Conservation (phyloP, 1,140 invertebrate genomes). For the Hormaphis cornu region DNA sequence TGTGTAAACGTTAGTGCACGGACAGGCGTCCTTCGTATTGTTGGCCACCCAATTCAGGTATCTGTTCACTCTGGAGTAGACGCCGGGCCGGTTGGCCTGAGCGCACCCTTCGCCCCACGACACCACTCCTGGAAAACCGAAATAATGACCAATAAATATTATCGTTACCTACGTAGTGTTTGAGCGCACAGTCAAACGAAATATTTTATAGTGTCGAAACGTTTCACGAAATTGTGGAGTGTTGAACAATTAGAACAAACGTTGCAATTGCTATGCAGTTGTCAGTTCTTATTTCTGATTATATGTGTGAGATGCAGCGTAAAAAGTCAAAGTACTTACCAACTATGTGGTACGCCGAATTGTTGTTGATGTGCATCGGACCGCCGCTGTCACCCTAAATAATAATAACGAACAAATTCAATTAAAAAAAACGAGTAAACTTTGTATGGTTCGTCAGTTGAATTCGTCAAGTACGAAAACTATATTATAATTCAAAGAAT, state of each 20-base stretch:
- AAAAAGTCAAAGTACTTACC: slow-evolving; percentile 42
- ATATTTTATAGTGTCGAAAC: neutral
- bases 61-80: slow-evolving; percentile 71
- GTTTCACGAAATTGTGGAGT: too few relatives aligned
- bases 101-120: slow-evolving; percentile 76
- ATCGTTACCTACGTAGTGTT: too few relatives aligned
- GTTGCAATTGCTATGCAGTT: too few relatives aligned
- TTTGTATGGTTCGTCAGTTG: too few relatives aligned
- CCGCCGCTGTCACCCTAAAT: slow-evolving; percentile 57
- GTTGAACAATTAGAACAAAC: too few relatives aligned
- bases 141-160: neutral
- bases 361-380: slow-evolving; percentile 49
- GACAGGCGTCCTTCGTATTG: slow-evolving; percentile 33
- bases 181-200: neutral
- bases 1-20: slow-evolving; percentile 17
- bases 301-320: neutral
- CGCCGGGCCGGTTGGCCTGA: slow-evolving; percentile 64
- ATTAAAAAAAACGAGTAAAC: too few relatives aligned
- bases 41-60: slow-evolving; percentile 54
- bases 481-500: too few relatives aligned
- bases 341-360: slow-evolving; percentile 44
- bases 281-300: too few relatives aligned
- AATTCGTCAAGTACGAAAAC: too few relatives aligned
- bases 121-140: slow-evolving; percentile 42
- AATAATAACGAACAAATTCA: slow-evolving; percentile 4